phyloP scores from a whole-genome alignment of 2,888 invertebrate genomes.

The Calameuta filiformis region DNA sequence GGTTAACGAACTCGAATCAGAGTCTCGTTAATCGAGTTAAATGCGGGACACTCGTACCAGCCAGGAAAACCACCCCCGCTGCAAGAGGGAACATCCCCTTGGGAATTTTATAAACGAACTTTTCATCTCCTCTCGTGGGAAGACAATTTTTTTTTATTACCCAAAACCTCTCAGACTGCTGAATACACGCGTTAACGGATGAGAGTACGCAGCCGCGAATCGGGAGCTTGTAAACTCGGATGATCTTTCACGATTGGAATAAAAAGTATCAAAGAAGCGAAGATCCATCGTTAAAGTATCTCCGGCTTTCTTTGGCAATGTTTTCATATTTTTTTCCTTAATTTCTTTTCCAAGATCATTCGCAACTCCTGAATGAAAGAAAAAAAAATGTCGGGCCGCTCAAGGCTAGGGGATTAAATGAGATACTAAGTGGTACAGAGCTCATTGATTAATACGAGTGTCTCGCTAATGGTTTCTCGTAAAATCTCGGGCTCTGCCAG shows the following conservation, averaged over 20 bases:
- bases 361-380: not conserved
- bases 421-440: conserved; percentile 22
- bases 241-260: not conserved
- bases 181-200: not conserved
- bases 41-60: not conserved
- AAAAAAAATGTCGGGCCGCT: not conserved
- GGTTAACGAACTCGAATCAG: conserved; percentile 31
- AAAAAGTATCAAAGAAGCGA: not conserved
- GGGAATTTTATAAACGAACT: not conserved
- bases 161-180: not conserved
- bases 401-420: not conserved
- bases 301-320: not conserved
- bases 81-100: not conserved
- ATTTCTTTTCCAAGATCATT: too few species aligned
- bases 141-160: not conserved
- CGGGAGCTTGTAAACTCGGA: not conserved
- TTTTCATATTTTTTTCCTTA: too few species aligned
- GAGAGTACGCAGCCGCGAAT: not conserved
- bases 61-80: not conserved
- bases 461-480: conserved; percentile 37
- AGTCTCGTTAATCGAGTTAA: conserved; percentile 3
- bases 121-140: not conserved
- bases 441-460: conserved; percentile 39
- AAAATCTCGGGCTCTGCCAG: not conserved
- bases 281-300: not conserved